A percentile compares a stretch with the other conserved stretches of the same genome.
phyloP scores from a whole-genome alignment of 2,113 vertebrate species.

The Notothenia rossii region DNA sequence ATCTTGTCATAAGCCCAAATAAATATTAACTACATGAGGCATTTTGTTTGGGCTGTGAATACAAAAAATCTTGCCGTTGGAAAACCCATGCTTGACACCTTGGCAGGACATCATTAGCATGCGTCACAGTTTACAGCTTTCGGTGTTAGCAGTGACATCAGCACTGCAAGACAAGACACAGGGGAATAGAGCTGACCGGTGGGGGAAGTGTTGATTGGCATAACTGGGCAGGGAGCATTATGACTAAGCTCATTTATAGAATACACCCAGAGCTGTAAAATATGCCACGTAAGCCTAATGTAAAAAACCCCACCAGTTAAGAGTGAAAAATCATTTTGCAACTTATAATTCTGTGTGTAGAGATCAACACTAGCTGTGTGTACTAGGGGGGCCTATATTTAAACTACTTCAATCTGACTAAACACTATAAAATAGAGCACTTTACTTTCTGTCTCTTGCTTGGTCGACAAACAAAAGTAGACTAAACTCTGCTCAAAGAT shows the following conservation, averaged over 20 bases:
- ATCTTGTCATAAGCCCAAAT: slow-evolving; percentile 9
- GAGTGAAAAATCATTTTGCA: background rate
- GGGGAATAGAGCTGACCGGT: slow-evolving; percentile 50
- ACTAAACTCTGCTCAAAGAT: slow-evolving; percentile 44
- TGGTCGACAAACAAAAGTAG: slow-evolving; percentile 42
- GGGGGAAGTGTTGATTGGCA: slow-evolving; percentile 69
- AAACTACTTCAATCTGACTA: slow-evolving; percentile 40
- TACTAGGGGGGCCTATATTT: slow-evolving; percentile 16
- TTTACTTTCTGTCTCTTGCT: slow-evolving; percentile 26
- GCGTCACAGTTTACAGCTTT: slow-evolving; percentile 55
- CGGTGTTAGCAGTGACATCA: slow-evolving; percentile 73
- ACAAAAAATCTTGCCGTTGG: slow-evolving; percentile 17
- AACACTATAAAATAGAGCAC: slow-evolving; percentile 27
- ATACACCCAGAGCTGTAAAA: slow-evolving; percentile 70
- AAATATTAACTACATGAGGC: background rate
- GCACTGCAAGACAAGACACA: slow-evolving; percentile 55
- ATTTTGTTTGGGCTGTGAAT: slow-evolving; percentile 39
- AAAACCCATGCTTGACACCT: slow-evolving; percentile 56
- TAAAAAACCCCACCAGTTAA: slow-evolving; percentile 30
- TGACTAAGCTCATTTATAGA: slow-evolving; percentile 63
- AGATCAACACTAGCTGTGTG: background rate
- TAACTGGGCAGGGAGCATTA: slow-evolving; percentile 59
- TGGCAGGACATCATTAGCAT: slow-evolving; percentile 46
- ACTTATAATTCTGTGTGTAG: background rate
- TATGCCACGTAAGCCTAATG: slow-evolving; percentile 23